A percentile compares a stretch with the other conserved stretches of the same genome.
Conservation (phyloP, 2,888 invertebrate genomes). For the Cylloceria caligata region DNA sequence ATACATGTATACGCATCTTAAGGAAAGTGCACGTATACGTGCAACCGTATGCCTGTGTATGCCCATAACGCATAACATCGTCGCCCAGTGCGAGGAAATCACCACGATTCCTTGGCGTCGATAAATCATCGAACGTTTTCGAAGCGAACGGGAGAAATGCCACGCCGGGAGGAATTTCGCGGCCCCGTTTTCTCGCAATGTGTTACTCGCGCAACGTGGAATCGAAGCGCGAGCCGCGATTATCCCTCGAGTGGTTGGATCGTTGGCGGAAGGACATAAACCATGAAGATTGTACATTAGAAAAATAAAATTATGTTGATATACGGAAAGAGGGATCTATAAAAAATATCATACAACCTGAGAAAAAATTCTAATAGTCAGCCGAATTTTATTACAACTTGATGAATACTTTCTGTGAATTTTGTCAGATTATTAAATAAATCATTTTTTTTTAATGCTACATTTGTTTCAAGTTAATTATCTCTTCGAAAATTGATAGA, state of each 20-base stretch:
- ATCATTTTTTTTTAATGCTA: too few relatives aligned
- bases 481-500: too few relatives aligned
- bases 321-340: too few relatives aligned
- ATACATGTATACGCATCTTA: neutral
- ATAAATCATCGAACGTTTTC: conserved; percentile 62
- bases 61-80: conserved; percentile 39
- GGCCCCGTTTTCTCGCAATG: conserved; percentile 49
- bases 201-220: conserved; percentile 12
- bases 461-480: too few relatives aligned
- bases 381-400: too few relatives aligned
- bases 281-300: neutral
- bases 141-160: conserved; percentile 39
- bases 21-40: conserved; percentile 1
- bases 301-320: neutral
- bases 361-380: too few relatives aligned
- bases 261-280: neutral
- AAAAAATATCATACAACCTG: too few relatives aligned
- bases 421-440: too few relatives aligned
- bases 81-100: conserved; percentile 43
- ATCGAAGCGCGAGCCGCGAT: conserved; percentile 14
- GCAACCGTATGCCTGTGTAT: neutral
- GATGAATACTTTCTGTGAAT: too few relatives aligned
- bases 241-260: conserved; percentile 31
- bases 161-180: conserved; percentile 55
- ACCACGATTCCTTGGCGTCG: conserved; percentile 37